Conservation (phyloP, 2,113 vertebrate species). For the Cygnus atratus region DNA sequence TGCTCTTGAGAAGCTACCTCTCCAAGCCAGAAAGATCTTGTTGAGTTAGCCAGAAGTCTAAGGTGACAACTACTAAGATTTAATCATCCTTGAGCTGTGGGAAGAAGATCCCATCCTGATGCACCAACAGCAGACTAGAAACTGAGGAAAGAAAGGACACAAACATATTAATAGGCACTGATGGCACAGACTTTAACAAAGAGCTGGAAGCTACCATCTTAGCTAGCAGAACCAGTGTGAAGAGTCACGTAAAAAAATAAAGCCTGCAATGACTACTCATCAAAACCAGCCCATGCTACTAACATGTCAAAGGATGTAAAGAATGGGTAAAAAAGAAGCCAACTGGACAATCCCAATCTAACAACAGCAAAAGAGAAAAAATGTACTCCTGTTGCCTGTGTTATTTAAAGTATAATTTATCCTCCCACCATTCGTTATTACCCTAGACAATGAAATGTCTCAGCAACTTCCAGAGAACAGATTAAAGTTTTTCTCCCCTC, state of each 20-base stretch:
- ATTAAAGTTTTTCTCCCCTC: background rate
- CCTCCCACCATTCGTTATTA: background rate
- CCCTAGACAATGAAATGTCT: background rate
- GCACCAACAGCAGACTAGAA: background rate
- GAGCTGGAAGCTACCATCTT: background rate
- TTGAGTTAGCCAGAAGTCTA: background rate
- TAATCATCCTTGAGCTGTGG: background rate
- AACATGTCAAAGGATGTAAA: background rate
- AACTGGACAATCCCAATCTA: background rate
- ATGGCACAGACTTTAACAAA: background rate
- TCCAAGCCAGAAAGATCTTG: background rate
- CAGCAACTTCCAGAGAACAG: background rate
- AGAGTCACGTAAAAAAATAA: background rate
- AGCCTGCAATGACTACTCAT: background rate
- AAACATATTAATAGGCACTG: background rate
- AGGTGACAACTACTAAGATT: background rate
- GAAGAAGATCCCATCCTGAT: background rate
- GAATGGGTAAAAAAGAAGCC: background rate
- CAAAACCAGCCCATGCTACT: background rate
- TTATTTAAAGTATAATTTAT: conserved; percentile 9
- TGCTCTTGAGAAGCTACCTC: background rate
- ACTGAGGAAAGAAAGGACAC: background rate
- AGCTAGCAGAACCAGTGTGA: background rate
- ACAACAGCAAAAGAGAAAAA: background rate
- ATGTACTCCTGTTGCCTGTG: background rate